These are phyloP conservation scores for Dryas iulia DNA, from an alignment of 1,140 invertebrate genomes.

Conservation along the genomic window DNA sequence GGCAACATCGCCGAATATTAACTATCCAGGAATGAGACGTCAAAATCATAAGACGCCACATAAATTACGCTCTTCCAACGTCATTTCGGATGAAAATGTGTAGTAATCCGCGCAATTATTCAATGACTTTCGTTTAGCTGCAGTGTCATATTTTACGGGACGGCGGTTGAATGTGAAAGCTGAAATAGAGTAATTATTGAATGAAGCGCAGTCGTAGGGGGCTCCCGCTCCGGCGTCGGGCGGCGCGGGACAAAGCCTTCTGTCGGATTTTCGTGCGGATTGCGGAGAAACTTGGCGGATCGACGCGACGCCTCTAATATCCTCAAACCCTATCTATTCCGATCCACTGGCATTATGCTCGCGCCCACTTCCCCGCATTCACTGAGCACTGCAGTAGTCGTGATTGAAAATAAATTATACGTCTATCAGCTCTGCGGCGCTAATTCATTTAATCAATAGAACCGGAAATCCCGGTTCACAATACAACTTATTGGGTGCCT, in stretches of 20 bases:
- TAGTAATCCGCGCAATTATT: conserved; percentile 63
- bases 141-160: conserved; percentile 1
- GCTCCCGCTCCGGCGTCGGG: too few species aligned
- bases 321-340: conserved; percentile 35
- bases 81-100: conserved; percentile 25
- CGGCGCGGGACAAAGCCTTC: conserved; percentile 30
- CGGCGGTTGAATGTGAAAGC: background rate
- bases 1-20: conserved; percentile 42
- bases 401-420: conserved; percentile 47
- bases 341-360: conserved; percentile 32
- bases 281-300: conserved; percentile 39
- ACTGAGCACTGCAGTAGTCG: conserved; percentile 33
- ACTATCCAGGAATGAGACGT: conserved; percentile 55
- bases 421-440: conserved; percentile 29
- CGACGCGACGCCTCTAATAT: conserved; percentile 35
- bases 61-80: conserved; percentile 44
- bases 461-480: background rate
- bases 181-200: background rate
- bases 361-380: conserved; percentile 31
- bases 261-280: conserved; percentile 29
- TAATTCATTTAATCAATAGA: conserved; percentile 26
- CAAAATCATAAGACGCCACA: conserved; percentile 63
- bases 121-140: conserved; percentile 28
- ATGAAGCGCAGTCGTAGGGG: too few species aligned
- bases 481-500: background rate